These are phyloP conservation scores for Sinodicranocentrus sp. DNA, from an alignment of 2,888 invertebrate genomes.

Conservation along the genomic window DNA sequence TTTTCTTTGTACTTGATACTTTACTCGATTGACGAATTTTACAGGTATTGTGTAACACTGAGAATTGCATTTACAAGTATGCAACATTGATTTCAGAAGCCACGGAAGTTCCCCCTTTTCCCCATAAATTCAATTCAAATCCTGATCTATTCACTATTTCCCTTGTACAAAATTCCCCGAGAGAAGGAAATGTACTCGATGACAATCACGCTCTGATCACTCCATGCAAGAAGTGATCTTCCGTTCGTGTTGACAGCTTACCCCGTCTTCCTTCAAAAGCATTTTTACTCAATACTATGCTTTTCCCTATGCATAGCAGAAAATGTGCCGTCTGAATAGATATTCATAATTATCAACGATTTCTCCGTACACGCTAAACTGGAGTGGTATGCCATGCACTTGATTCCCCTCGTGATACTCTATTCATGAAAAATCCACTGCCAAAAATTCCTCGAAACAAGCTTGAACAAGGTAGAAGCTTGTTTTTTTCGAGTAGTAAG, in stretches of 20 bases:
- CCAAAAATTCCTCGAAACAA: conserved; percentile 6
- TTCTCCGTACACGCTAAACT: too few species aligned
- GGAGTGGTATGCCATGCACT: too few species aligned
- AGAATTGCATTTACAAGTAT: not conserved
- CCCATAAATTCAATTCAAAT: not conserved
- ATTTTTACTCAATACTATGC: too few species aligned
- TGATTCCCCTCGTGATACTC: not conserved
- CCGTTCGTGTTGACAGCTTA: conserved; percentile 40
- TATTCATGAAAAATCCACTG: not conserved
- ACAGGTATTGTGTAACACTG: conserved; percentile 15
- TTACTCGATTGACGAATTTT: conserved; percentile 26
- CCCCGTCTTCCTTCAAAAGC: not conserved
- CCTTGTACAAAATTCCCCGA: too few species aligned
- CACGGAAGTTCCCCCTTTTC: conserved; percentile 37
- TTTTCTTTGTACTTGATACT: conserved; percentile 6
- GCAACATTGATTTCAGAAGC: conserved; percentile 57
- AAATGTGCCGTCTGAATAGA: too few species aligned
- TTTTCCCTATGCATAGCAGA: too few species aligned
- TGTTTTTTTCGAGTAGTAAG: not conserved
- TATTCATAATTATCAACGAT: too few species aligned
- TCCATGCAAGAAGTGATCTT: too few species aligned
- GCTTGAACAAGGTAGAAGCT: not conserved
- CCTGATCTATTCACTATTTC: too few species aligned
- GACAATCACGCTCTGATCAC: conserved; percentile 20
- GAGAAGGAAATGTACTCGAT: conserved; percentile 1